phyloP scores from a whole-genome alignment of 2,888 invertebrate genomes.

The Drosophila monieri region DNA sequence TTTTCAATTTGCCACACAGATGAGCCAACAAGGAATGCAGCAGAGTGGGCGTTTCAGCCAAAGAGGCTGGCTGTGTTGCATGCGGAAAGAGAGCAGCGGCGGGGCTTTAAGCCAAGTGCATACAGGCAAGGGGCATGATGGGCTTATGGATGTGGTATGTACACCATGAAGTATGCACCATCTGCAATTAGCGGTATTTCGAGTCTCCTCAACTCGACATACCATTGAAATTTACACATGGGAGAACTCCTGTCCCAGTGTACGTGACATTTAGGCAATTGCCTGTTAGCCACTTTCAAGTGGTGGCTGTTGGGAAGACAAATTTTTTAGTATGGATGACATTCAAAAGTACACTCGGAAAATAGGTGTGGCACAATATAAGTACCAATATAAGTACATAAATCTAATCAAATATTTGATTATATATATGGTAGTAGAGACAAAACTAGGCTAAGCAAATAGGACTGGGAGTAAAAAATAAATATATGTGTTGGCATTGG shows the following conservation, averaged over 20 bases:
- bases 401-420: too few relatives aligned
- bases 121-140: conserved; percentile 21
- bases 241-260: conserved; percentile 18
- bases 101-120: conserved; percentile 58
- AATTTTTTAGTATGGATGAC: not conserved
- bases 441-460: not conserved
- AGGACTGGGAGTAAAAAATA: not conserved
- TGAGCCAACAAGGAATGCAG: conserved; percentile 66
- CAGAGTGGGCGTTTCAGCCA: conserved; percentile 11
- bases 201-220: conserved; percentile 7
- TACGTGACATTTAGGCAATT: conserved; percentile 75
- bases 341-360: conserved; percentile 1
- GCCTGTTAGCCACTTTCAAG: conserved; percentile 56
- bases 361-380: too few relatives aligned
- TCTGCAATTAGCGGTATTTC: conserved; percentile 66
- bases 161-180: conserved; percentile 51
- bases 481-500: not conserved
- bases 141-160: conserved; percentile 8
- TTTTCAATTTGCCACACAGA: conserved; percentile 74
- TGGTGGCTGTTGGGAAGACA: conserved; percentile 31
- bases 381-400: too few relatives aligned
- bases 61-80: conserved; percentile 3
- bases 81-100: conserved; percentile 21
- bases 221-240: conserved; percentile 60
- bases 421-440: too few relatives aligned